A percentile compares a stretch with the other conserved stretches of the same genome.
phyloP scores from a whole-genome alignment of 2,888 invertebrate genomes.

The Sphaeridia pumilis region DNA sequence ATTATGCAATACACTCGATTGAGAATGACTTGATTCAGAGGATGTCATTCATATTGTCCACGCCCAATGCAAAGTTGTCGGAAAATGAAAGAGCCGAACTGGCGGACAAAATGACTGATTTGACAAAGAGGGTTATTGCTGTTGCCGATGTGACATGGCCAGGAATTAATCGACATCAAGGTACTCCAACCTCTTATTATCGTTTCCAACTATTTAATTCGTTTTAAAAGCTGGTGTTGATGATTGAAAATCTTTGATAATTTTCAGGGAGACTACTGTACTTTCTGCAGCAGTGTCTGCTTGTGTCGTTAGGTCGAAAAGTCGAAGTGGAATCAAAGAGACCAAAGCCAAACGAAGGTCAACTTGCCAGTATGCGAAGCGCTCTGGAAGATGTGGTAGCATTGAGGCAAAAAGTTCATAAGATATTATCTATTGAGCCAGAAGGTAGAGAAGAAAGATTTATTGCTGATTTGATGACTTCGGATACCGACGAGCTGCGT shows the following conservation, averaged over 20 bases:
- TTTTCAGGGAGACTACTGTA: constrained; percentile 25
- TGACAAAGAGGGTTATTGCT: constrained; percentile 22
- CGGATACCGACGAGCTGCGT: constrained; percentile 21
- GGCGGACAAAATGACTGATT: constrained; percentile 17
- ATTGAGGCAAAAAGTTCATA: constrained; percentile 16
- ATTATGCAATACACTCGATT: constrained; percentile 23
- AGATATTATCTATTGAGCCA: constrained; percentile 23
- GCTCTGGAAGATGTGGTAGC: constrained; percentile 21
- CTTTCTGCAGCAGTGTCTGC: constrained; percentile 28
- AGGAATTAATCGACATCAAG: constrained; percentile 23
- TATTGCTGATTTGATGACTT: constrained; percentile 21
- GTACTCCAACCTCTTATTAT: constrained; percentile 12
- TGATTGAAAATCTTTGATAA: constrained; percentile 4
- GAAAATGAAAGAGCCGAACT: constrained; percentile 17
- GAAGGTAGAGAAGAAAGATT: constrained; percentile 24
- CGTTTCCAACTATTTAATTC: background rate
- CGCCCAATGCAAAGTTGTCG: constrained; percentile 12
- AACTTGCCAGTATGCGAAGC: constrained; percentile 15
- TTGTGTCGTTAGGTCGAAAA: constrained; percentile 9
- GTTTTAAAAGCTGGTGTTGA: background rate
- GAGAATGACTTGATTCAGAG: constrained; percentile 29
- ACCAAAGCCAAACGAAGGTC: background rate
- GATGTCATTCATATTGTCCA: constrained; percentile 22
- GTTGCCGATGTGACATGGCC: constrained; percentile 27
- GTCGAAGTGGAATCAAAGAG: background rate